phyloP scores from a whole-genome alignment of 2,113 vertebrate species.

The Seriola aureovittata region DNA sequence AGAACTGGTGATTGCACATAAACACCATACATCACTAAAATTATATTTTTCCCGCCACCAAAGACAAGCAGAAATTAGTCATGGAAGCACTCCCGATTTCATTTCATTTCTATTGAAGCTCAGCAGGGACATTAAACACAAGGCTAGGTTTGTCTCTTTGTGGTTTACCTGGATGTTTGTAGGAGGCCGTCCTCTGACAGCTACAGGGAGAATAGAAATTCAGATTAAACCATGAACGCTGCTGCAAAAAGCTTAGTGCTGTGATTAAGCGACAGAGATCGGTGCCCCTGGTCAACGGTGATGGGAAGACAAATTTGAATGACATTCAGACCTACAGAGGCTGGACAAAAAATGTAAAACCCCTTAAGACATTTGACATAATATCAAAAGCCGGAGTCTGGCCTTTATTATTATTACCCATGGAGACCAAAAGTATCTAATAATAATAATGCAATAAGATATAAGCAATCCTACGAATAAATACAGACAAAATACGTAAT shows the following conservation, averaged over 20 bases:
- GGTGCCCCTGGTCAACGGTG: conserved; percentile 25
- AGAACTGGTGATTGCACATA: conserved; percentile 26
- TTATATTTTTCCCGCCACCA: conserved; percentile 42
- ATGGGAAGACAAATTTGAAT: not conserved
- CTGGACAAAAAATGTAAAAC: conserved; percentile 41
- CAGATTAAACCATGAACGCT: conserved; percentile 69
- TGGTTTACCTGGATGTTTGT: conserved; percentile 81
- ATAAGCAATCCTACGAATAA: not conserved
- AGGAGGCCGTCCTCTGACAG: conserved; percentile 72
- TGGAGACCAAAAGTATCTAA: too few relatives aligned
- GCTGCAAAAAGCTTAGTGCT: conserved; percentile 3
- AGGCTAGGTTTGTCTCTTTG: conserved; percentile 7
- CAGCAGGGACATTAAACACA: conserved; percentile 30
- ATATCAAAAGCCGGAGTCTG: not conserved
- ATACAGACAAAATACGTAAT: not conserved
- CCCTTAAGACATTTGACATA: not conserved
- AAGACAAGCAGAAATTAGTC: conserved; percentile 45
- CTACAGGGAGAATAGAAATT: conserved; percentile 81
- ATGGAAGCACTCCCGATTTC: conserved; percentile 22
- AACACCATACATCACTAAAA: not conserved
- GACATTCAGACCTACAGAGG: conserved; percentile 41
- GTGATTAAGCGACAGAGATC: conserved; percentile 4
- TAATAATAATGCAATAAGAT: too few relatives aligned
- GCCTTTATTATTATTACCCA: not conserved
- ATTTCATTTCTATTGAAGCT: conserved; percentile 44